Evolutionary conservation across 1,140 invertebrate species (phyloP).

Genomic region (Druon quercuslanigerum): DNA sequence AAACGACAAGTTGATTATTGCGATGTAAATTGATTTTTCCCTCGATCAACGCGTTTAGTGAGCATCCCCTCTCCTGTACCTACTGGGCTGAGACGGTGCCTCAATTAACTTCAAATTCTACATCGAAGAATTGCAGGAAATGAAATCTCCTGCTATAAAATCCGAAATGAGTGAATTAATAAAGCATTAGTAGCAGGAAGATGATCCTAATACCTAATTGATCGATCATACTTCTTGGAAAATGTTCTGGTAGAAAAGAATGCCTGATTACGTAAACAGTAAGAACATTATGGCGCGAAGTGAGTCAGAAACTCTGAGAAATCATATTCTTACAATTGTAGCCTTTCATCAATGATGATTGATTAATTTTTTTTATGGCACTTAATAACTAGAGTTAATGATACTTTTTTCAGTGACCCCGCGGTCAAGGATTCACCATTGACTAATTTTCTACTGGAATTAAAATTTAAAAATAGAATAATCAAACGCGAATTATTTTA

Average conservation of each 20-base stretch:
- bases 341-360: conserved; percentile 10
- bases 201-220: background rate
- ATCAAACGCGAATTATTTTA: no score
- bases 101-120: no score
- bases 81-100: no score
- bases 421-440: background rate
- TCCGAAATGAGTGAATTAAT: background rate
- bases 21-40: no score
- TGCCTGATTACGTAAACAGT: background rate
- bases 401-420: background rate
- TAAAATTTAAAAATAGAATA: background rate
- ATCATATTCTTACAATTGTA: conserved; percentile 4
- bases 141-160: no score
- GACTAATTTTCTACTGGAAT: background rate
- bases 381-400: background rate
- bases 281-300: background rate
- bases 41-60: no score
- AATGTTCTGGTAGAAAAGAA: background rate
- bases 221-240: conserved; percentile 3
- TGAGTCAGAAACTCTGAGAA: conserved; percentile 18
- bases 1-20: no score
- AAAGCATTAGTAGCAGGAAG: background rate
- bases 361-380: background rate
- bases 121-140: no score
- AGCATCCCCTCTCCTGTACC: no score